These are phyloP conservation scores for Catalaphyllia jardinei DNA, from an alignment of 64 coral and sea anemone genomes.

Conservation along the genomic window DNA sequence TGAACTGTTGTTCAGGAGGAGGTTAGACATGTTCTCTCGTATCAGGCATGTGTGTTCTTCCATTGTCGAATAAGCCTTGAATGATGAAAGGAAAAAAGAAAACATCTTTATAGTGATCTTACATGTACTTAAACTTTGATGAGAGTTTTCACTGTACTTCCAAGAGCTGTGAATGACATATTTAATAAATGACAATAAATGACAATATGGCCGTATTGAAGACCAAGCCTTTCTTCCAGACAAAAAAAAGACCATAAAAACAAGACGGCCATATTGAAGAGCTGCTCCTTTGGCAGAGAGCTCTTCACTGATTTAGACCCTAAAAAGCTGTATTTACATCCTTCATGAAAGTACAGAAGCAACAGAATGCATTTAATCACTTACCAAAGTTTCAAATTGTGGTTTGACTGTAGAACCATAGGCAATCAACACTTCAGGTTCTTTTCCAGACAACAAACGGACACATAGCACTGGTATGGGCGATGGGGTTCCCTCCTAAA, in stretches of 20 bases:
- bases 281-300: too few species aligned
- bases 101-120: not conserved
- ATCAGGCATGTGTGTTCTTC: conserved; percentile 72
- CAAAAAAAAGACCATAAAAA: too few species aligned
- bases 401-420: conserved; percentile 95
- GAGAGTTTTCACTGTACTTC: too few species aligned
- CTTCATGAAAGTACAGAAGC: not conserved
- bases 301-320: too few species aligned
- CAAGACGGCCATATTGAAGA: too few species aligned
- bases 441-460: conserved; percentile 52
- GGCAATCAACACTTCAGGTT: conserved; percentile 84
- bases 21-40: conserved; percentile 61
- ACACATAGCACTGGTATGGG: conserved; percentile 81
- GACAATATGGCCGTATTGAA: too few species aligned
- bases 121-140: too few species aligned
- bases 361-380: not conserved
- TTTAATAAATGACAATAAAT: too few species aligned
- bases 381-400: conserved; percentile 95
- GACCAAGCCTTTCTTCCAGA: too few species aligned
- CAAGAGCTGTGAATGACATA: too few species aligned
- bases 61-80: conserved; percentile 81
- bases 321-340: too few species aligned
- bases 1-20: conserved; percentile 56
- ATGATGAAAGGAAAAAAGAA: not conserved
- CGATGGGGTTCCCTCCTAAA: conserved; percentile 31